Evolutionary conservation across 1,140 invertebrate genomes (phyloP).

Genomic region (Pseudomyrmex flavicornis): DNA sequence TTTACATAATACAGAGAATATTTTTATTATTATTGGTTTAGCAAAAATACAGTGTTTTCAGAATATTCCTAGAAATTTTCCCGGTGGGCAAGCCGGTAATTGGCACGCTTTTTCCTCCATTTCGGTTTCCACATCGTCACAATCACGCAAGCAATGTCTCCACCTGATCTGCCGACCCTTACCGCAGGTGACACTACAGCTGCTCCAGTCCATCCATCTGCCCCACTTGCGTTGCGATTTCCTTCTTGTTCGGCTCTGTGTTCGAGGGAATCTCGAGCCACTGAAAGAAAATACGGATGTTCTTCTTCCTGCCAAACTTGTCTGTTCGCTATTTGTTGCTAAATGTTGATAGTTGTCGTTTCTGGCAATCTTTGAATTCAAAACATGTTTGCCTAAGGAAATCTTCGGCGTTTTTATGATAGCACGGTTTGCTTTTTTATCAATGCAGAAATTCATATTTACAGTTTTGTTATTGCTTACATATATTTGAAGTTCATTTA

Average conservation of each 20-base stretch:
- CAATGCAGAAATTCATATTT: background rate
- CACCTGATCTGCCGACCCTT: conserved; percentile 87
- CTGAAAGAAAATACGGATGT: background rate
- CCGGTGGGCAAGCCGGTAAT: conserved; percentile 81
- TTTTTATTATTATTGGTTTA: background rate
- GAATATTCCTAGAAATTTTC: conserved; percentile 78
- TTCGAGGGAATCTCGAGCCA: background rate
- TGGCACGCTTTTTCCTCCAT: conserved; percentile 85
- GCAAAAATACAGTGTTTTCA: conserved; percentile 16
- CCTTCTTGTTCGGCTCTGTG: background rate
- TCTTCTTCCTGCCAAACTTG: conserved; percentile 2
- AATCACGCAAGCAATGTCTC: conserved; percentile 85
- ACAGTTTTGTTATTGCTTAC: conserved; percentile 32
- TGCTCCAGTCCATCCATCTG: conserved; percentile 87
- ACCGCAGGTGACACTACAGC: conserved; percentile 87
- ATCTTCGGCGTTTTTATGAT: background rate
- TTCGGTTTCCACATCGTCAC: conserved; percentile 80
- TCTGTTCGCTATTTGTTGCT: background rate
- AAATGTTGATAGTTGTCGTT: background rate
- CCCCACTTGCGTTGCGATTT: conserved; percentile 81
- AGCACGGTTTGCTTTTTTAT: background rate
- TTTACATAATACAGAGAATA: background rate
- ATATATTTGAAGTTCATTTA: conserved; percentile 68
- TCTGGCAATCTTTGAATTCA: background rate
- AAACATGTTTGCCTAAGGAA: background rate